These are phyloP conservation scores for Uropetala carovei DNA, from an alignment of 2,888 invertebrate species.

Conservation along the genomic window DNA sequence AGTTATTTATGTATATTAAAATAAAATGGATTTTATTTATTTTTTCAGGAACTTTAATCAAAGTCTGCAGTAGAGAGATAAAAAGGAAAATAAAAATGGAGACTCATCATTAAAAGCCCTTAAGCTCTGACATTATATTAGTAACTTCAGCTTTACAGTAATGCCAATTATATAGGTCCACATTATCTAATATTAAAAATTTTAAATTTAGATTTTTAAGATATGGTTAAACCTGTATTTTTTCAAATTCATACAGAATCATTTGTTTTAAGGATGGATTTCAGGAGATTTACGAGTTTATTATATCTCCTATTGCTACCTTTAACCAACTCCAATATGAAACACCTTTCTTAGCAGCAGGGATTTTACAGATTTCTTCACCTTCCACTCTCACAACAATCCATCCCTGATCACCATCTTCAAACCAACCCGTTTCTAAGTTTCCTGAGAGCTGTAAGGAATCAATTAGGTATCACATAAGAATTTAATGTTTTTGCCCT, in stretches of 20 bases:
- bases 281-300: conserved; percentile 56
- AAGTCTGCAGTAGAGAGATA: conserved; percentile 49
- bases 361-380: conserved; percentile 81
- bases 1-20: neutral
- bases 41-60: neutral
- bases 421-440: conserved; percentile 79
- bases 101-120: conserved; percentile 65
- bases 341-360: conserved; percentile 79
- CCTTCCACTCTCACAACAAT: conserved; percentile 81
- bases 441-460: conserved; percentile 67
- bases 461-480: conserved; percentile 66
- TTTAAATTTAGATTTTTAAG: conserved; percentile 48
- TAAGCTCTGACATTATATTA: conserved; percentile 55
- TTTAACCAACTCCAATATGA: conserved; percentile 83
- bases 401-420: conserved; percentile 78
- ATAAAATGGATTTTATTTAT: conserved; percentile 28
- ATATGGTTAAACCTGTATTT: neutral
- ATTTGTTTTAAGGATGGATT: conserved; percentile 33
- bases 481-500: conserved; percentile 57
- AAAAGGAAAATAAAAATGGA: conserved; percentile 56
- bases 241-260: conserved; percentile 28
- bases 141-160: conserved; percentile 37
- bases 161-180: conserved; percentile 39
- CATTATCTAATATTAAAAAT: conserved; percentile 36
- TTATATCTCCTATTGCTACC: conserved; percentile 73